Evolutionary conservation across 1,140 invertebrate species (phyloP).

Genomic region (Conus ventricosus): DNA sequence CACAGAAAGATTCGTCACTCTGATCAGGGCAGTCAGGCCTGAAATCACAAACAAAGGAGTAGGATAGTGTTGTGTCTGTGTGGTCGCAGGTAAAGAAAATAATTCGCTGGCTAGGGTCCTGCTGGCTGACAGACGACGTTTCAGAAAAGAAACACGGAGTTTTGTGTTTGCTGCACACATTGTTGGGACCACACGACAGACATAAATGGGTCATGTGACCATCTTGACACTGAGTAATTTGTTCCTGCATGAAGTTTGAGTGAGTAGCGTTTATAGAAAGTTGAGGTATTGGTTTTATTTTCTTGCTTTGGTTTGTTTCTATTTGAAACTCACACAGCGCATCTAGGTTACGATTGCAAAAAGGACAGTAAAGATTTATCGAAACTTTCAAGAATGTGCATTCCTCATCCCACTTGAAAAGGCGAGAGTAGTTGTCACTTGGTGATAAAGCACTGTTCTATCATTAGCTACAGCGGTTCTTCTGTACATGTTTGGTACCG

Average conservation of each 20-base stretch:
- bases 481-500: neutral
- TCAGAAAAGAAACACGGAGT: neutral
- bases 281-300: neutral
- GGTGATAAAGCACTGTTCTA: neutral
- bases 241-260: neutral
- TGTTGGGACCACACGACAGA: neutral
- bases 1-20: no score
- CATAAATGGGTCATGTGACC: neutral
- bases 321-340: neutral
- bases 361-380: no score
- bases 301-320: neutral
- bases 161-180: neutral
- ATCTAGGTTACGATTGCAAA: no score
- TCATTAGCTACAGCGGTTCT: neutral
- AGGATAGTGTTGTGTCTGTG: neutral
- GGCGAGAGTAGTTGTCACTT: no score
- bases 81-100: neutral
- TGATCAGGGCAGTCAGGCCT: no score
- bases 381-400: no score
- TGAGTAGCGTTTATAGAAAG: neutral
- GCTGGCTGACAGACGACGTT: neutral
- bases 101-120: neutral
- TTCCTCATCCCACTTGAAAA: no score
- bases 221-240: neutral
- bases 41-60: neutral